Base-by-base conservation (phyloP, 1,140 invertebrate genomes). In the Hyphantria cunea region DNA sequence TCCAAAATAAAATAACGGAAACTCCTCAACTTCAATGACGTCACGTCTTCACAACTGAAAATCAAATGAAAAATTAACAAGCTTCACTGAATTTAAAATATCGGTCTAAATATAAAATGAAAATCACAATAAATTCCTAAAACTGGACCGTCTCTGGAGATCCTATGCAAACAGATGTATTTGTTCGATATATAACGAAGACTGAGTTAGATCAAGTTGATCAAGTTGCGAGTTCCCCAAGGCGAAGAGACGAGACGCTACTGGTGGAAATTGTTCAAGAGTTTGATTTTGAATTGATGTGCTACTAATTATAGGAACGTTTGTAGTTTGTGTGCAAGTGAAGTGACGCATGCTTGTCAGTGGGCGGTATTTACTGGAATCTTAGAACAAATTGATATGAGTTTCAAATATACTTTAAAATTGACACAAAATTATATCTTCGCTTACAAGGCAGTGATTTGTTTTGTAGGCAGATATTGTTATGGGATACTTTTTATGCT, bases 171-270 rank as follows among this genome's bases (percentile, higher is more conserved):
- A 59, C 55, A 59, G 47, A 39, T 59, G 55, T 59, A 59, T 59
- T 59, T 59, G 55, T 59, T 59, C 51, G 49, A 42, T 48, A 45
- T 56, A 55, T 64, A 64, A 64, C 50, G 47, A 64, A 64, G 59
- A 52, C 49, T 52, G 59, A 61, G 49, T 61, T 52, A 52, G 59
- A 51, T 61, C 51, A 33, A 34, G 59, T 50, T 6, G 48, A 53
- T 49, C 49, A 52, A 61, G 59, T 61, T 61, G 34, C 12, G 17
- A 47, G 39, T 53, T 25, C 17, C 17, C 17, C 1, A 25, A 25
- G 17, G 17, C 52, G n/a, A 17, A 56, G 53, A 37, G 45, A 8
- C n/a, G 47, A 45, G 61, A 56, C 56, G 53, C 42, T 34, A 63
- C 53, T 34, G 44, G 42, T 56, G 44, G n/a, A 15, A 49, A 59